Evolutionary conservation across 35 echinoderm and acorn worm species (phyloP).

Genomic region (Apostichopus parvimensis): DNA sequence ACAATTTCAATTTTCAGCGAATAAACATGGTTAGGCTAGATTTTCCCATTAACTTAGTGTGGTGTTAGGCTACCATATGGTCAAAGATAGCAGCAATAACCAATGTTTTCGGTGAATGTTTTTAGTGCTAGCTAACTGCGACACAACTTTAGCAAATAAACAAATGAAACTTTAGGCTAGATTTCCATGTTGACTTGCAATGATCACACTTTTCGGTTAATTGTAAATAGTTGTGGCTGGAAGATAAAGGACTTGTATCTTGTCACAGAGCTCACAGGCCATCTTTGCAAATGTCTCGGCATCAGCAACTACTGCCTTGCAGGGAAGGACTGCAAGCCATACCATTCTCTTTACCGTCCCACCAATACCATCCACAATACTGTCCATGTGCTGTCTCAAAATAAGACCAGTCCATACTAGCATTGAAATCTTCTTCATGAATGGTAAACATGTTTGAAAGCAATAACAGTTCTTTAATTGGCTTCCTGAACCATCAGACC

Average conservation of each 20-base stretch:
- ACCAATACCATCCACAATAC: slow-evolving; percentile 28
- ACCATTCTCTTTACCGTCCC: neutral
- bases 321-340: neutral
- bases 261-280: neutral
- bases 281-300: neutral
- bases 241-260: neutral
- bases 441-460: neutral
- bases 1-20: too few species aligned
- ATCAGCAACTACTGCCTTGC: neutral
- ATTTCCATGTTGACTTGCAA: too few species aligned
- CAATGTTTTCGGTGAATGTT: too few species aligned
- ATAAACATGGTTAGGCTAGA: too few species aligned
- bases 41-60: too few species aligned
- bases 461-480: slow-evolving; percentile 38
- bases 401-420: slow-evolving; percentile 15
- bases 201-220: neutral
- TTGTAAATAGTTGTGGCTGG: neutral
- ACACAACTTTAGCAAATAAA: too few species aligned
- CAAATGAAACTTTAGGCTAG: too few species aligned
- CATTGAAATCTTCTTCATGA: slow-evolving; percentile 30
- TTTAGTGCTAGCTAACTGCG: too few species aligned
- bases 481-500: neutral
- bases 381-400: slow-evolving; percentile 28
- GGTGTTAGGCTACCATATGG: too few species aligned
- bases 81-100: too few species aligned